phyloP scores from a whole-genome alignment of 2,113 vertebrate genomes.

The Excalfactoria chinensis region DNA sequence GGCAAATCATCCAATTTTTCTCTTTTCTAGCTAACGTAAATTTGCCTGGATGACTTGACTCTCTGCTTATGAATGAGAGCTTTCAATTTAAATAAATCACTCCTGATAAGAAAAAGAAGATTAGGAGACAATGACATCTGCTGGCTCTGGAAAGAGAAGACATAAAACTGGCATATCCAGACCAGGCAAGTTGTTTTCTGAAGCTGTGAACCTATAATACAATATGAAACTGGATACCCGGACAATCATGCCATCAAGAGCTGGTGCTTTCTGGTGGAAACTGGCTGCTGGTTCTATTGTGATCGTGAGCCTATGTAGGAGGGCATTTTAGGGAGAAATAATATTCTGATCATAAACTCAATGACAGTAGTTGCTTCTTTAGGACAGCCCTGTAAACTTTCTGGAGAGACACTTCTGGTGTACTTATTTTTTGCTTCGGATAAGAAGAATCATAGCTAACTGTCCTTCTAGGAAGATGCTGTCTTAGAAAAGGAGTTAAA shows the following conservation, averaged over 20 bases:
- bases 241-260: rapidly evolving
- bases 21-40: not conserved
- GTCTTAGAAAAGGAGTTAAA: not conserved
- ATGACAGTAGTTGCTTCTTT: not conserved
- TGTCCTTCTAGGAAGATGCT: rapidly evolving
- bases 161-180: slow-evolving; percentile 1
- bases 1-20: not conserved
- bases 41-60: slow-evolving; percentile 3
- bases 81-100: slow-evolving; percentile 24
- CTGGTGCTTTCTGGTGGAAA: not conserved
- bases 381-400: rapidly evolving
- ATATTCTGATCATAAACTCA: not conserved
- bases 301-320: not conserved
- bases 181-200: not conserved
- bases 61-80: slow-evolving; percentile 13
- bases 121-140: slow-evolving; percentile 71
- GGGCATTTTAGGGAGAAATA: rapidly evolving
- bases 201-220: not conserved
- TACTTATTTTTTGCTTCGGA: not conserved
- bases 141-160: slow-evolving; percentile 58
- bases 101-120: slow-evolving; percentile 39
- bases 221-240: rapidly evolving
- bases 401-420: not conserved
- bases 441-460: not conserved
- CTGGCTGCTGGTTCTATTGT: not conserved